A percentile compares a stretch with the other conserved stretches of the same genome.
phyloP scores from a whole-genome alignment of 2,797 vertebrate genomes.

The Xenopus petersii region DNA sequence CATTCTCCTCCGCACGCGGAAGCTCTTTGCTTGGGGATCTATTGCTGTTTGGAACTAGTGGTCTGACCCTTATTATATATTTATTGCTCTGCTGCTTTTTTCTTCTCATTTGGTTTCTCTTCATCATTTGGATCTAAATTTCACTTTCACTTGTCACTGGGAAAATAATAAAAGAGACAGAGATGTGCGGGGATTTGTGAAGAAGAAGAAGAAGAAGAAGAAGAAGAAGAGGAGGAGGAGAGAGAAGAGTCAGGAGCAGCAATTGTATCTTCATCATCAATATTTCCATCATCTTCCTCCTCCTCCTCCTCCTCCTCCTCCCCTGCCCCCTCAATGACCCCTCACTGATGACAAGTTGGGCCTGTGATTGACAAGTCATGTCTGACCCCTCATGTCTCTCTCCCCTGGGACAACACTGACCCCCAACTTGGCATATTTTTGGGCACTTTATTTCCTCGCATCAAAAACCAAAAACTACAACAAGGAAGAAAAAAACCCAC shows the following conservation, averaged over 20 bases:
- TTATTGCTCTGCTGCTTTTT: slow-evolving; percentile 19
- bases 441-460: slow-evolving; percentile 69
- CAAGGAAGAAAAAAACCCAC: slow-evolving; percentile 52
- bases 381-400: slow-evolving; percentile 98
- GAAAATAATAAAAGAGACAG: slow-evolving; percentile 39
- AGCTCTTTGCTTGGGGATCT: slow-evolving; percentile 27
- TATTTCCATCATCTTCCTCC: slow-evolving; percentile 60
- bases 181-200: slow-evolving; percentile 45
- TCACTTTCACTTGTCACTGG: slow-evolving; percentile 36
- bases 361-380: slow-evolving; percentile 99
- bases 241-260: slow-evolving; percentile 25
- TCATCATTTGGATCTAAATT: slow-evolving; percentile 30
- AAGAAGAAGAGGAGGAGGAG: neutral
- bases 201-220: neutral
- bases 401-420: slow-evolving; percentile 96
- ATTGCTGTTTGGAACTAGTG: slow-evolving; percentile 10
- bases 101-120: slow-evolving; percentile 1
- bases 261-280: slow-evolving; percentile 44
- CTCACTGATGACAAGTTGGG: slow-evolving; percentile 99
- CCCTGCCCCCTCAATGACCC: slow-evolving; percentile 88
- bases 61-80: slow-evolving; percentile 11
- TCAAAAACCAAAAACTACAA: slow-evolving; percentile 57
- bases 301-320: slow-evolving; percentile 89
- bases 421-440: slow-evolving; percentile 83
- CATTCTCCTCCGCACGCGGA: slow-evolving; percentile 81